These are phyloP conservation scores for Dinomys branickii DNA, from an alignment of 2,113 vertebrate genomes.

Conservation along the genomic window DNA sequence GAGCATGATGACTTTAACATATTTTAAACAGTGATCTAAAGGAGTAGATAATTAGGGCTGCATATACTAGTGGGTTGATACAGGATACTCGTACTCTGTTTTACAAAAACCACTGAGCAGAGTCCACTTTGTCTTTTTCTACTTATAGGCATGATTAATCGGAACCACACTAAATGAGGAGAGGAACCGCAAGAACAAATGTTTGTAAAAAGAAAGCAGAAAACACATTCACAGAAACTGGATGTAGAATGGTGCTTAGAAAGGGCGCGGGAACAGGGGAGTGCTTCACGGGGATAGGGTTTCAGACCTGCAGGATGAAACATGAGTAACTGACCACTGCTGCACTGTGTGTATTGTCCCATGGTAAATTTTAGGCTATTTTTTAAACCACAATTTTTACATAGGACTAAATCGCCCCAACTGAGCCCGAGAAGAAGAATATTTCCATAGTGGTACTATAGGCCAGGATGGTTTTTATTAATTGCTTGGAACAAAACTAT, in stretches of 20 bases:
- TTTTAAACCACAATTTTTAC: not conserved
- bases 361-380: not conserved
- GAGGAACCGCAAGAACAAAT: not conserved
- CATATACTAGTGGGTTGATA: not conserved
- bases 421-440: not conserved
- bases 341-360: not conserved
- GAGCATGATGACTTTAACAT: not conserved
- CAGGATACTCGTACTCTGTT: not conserved
- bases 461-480: not conserved
- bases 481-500: not conserved
- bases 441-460: not conserved
- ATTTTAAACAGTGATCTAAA: not conserved
- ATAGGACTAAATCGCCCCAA: not conserved
- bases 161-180: not conserved
- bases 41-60: not conserved
- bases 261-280: accelerated
- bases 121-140: not conserved
- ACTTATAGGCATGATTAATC: not conserved
- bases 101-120: not conserved
- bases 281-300: not conserved
- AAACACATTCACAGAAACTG: not conserved
- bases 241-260: not conserved
- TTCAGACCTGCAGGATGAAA: not conserved
- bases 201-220: not conserved
- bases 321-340: not conserved